Evolutionary conservation across 2,113 vertebrate genomes (phyloP).

Genomic region (Equus quagga): DNA sequence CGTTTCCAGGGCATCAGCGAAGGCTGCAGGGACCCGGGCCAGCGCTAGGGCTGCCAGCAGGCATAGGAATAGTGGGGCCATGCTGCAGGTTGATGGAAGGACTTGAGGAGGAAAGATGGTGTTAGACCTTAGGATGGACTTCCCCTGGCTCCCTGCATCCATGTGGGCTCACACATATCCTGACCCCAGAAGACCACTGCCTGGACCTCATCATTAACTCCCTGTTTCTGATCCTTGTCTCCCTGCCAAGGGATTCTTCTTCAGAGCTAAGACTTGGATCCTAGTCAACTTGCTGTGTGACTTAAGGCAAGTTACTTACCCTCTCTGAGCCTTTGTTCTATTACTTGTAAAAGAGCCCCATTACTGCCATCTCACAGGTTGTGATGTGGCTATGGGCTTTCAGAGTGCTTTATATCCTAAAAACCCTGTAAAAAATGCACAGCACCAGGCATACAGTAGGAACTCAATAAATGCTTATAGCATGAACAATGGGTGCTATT

Average conservation of each 20-base stretch:
- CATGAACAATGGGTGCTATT: background rate
- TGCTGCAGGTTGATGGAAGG: constrained; percentile 21
- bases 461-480: background rate
- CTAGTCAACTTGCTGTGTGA: background rate
- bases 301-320: background rate
- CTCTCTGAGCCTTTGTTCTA: background rate
- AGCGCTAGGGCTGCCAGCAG: constrained; percentile 67
- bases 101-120: constrained; percentile 34
- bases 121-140: background rate
- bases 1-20: constrained; percentile 43
- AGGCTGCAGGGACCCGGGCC: constrained; percentile 36
- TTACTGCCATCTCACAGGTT: background rate
- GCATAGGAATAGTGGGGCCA: constrained; percentile 53
- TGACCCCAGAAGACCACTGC: background rate
- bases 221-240: background rate
- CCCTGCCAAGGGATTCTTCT: background rate
- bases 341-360: background rate
- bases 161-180: too few species aligned
- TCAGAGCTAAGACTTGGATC: background rate
- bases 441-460: background rate
- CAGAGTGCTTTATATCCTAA: background rate
- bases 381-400: background rate
- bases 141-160: background rate
- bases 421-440: background rate
- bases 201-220: background rate